These are phyloP conservation scores for Microctonus aethiopoides DNA, from an alignment of 2,888 invertebrate genomes.

Conservation along the genomic window DNA sequence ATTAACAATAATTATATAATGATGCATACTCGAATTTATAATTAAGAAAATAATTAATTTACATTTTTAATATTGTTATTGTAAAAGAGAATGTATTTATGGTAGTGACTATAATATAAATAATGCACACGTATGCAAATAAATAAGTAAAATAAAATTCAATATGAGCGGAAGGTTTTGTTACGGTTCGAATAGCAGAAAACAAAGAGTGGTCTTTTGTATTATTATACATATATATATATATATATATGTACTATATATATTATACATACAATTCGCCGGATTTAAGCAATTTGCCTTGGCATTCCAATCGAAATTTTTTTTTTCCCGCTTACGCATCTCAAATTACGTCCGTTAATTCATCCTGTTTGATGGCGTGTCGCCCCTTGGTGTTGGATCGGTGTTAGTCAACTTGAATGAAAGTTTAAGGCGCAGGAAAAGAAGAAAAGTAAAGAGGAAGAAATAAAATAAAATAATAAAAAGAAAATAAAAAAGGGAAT, in stretches of 20 bases:
- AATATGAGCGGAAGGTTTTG: slow-evolving; percentile 47
- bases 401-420: slow-evolving; percentile 1
- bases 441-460: neutral
- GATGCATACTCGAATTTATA: neutral
- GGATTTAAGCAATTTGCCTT: slow-evolving; percentile 34
- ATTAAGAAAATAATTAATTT: neutral
- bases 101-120: neutral
- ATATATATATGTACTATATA: neutral
- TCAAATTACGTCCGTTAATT: slow-evolving; percentile 23
- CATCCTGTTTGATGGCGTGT: slow-evolving; percentile 20
- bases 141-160: slow-evolving; percentile 42
- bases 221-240: neutral
- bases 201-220: slow-evolving; percentile 43
- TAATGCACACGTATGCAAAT: neutral
- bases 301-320: slow-evolving; percentile 26
- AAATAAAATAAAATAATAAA: neutral
- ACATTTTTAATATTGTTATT: neutral
- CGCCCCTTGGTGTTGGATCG: slow-evolving; percentile 8
- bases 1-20: too few species aligned
- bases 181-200: slow-evolving; percentile 47
- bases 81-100: neutral
- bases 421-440: neutral
- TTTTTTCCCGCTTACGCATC: slow-evolving; percentile 12
- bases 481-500: slow-evolving; percentile 14
- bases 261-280: neutral